Evolutionary conservation across 2,888 invertebrate genomes (phyloP), one percentile per base, ranked within the genome.

Genomic region (Darwinula stevensoni): DNA sequence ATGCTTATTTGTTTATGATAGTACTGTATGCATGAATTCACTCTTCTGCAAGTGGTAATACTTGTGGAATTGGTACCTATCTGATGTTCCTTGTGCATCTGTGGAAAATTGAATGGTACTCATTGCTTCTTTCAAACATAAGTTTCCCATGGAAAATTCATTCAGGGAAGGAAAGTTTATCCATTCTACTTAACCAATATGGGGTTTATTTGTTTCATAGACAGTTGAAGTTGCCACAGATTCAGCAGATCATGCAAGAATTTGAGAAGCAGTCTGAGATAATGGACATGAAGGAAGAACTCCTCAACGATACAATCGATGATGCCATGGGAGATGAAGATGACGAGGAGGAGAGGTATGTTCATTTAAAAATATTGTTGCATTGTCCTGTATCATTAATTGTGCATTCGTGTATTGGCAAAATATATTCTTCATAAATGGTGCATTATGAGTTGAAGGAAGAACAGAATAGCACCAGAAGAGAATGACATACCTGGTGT

Each of bases 221-320:
- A 16, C 78, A 80, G 50, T 56, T 97, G 47, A 97, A 97, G 57
- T 62, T 99, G 52, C 97, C 97, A 6, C 91, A 97, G 59, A 97
- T 97, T 47, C 94, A 97, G 53, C 75, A 78, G 49, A 97, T 99
- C 36, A 61, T 78, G 41, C 69, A 78, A 57, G 91, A 94, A 48
- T 97, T 99, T 55, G 97, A 99, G 54, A 94, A 91, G 48, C 94
- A 97, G 51, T 82, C 86, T 0, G 94, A 97, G 56, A 88, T 99
- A 34, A 99, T 99, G 97, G 94, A 99, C 49, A 99, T 99, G 94
- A 97, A 97, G 50, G 94, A 99, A 52, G 97, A 99, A 56, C 84
- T 99, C 65, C 97, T 97, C 71, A 88, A 82, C 49, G 97, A 97
- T 53, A 91, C 86, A 31, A 94, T 99, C 47, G 97, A 97, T 52